Evolutionary conservation across 1,140 invertebrate genomes (phyloP).

Genomic region (Neuroterus valhalla): DNA sequence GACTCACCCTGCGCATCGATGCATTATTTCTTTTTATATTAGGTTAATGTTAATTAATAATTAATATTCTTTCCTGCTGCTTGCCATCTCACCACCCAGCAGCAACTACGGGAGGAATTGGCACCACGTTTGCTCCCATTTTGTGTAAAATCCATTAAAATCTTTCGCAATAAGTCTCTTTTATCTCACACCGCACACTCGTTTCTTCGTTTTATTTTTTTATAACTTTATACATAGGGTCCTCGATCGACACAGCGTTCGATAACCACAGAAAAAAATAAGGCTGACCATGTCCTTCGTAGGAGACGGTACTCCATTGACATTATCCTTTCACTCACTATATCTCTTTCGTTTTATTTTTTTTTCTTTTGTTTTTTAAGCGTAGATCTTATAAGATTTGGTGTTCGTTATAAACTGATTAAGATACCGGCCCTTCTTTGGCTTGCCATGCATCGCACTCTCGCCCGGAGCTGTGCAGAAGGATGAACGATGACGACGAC

Average conservation of each 20-base stretch:
- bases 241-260: constrained; percentile 51
- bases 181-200: constrained; percentile 30
- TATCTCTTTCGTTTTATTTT: constrained; percentile 29
- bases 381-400: constrained; percentile 22
- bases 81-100: constrained; percentile 45
- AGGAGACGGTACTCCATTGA: constrained; percentile 8
- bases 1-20: constrained; percentile 69
- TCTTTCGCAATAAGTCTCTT: constrained; percentile 14
- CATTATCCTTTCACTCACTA: constrained; percentile 28
- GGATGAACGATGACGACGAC: constrained; percentile 28
- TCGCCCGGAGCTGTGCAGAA: constrained; percentile 24
- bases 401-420: constrained; percentile 30
- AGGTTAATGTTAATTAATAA: constrained; percentile 50
- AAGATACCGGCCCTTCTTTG: constrained; percentile 22
- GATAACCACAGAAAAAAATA: constrained; percentile 51
- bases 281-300: constrained; percentile 24
- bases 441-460: constrained; percentile 24
- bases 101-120: constrained; percentile 69
- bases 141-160: constrained; percentile 36
- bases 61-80: constrained; percentile 44
- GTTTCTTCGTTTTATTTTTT: constrained; percentile 33
- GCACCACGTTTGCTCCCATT: constrained; percentile 73
- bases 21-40: constrained; percentile 57
- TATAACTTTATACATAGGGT: constrained; percentile 45
- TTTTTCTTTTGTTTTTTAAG: not conserved